phyloP scores from a whole-genome alignment of 2,797 vertebrate genomes.

The Girardinus metallicus region DNA sequence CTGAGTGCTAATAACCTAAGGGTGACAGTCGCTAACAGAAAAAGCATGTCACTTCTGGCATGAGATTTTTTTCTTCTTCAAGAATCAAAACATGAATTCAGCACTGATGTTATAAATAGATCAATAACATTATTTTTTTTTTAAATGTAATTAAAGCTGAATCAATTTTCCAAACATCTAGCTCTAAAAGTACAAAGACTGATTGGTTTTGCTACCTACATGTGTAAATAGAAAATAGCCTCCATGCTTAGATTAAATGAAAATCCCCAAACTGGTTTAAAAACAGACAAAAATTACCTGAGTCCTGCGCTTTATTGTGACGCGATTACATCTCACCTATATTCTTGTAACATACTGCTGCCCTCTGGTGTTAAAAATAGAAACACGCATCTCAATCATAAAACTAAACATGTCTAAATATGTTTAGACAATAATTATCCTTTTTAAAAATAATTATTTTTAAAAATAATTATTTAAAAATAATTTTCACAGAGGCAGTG shows the following conservation, averaged over 20 bases:
- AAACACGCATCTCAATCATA: neutral
- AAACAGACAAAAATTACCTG: neutral
- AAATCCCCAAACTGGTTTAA: neutral
- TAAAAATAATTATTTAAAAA: neutral
- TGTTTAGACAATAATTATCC: neutral
- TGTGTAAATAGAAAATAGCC: neutral
- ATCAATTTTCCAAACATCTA: neutral
- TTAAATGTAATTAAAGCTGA: neutral
- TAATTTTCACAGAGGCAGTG: neutral
- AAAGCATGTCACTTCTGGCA: constrained; percentile 31
- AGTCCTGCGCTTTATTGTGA: neutral
- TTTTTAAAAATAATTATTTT: neutral
- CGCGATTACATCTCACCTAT: no score
- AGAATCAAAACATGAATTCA: neutral
- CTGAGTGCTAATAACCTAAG: constrained; percentile 7
- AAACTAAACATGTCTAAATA: neutral
- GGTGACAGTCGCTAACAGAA: constrained; percentile 26
- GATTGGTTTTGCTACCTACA: neutral
- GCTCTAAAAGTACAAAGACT: neutral
- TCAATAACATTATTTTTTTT: neutral
- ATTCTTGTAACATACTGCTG: constrained; percentile 13
- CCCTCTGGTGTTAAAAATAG: constrained; percentile 42
- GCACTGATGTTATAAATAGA: neutral
- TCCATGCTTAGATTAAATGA: neutral
- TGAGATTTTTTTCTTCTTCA: neutral